phyloP scores from a whole-genome alignment of 2,888 invertebrate genomes.

The Campaea margaritaria region DNA sequence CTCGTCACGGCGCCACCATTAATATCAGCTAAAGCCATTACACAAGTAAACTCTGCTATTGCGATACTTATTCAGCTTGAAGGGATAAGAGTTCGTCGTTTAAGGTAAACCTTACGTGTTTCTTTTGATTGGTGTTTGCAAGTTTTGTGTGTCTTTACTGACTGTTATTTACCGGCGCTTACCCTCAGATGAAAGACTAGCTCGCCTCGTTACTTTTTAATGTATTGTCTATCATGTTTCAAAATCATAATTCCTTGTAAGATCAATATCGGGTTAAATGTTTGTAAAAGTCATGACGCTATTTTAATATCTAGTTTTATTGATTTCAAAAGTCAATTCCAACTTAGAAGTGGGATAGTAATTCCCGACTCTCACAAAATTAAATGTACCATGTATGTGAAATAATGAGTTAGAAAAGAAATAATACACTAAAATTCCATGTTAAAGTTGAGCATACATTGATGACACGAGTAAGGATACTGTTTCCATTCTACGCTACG shows the following conservation, averaged over 20 bases:
- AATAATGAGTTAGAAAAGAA: constrained; percentile 37
- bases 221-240: too few species aligned
- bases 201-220: too few species aligned
- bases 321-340: too few species aligned
- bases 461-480: constrained; percentile 42
- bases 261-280: too few species aligned
- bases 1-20: constrained; percentile 19
- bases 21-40: constrained; percentile 24
- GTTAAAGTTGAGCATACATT: constrained; percentile 59
- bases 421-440: constrained; percentile 52
- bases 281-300: too few species aligned
- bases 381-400: too few species aligned
- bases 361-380: neutral
- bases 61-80: constrained; percentile 11
- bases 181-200: too few species aligned
- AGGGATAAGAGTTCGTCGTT: constrained; percentile 19
- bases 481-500: constrained; percentile 47
- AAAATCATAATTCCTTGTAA: too few species aligned
- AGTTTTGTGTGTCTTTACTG: neutral
- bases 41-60: constrained; percentile 27
- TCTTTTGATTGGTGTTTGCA: constrained; percentile 8
- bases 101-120: constrained; percentile 16
- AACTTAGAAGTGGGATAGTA: too few species aligned
- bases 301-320: too few species aligned
- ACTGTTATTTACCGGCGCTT: too few species aligned